These are phyloP conservation scores for Stegana nigrithorax DNA, from an alignment of 2,888 invertebrate species.

Conservation along the genomic window DNA sequence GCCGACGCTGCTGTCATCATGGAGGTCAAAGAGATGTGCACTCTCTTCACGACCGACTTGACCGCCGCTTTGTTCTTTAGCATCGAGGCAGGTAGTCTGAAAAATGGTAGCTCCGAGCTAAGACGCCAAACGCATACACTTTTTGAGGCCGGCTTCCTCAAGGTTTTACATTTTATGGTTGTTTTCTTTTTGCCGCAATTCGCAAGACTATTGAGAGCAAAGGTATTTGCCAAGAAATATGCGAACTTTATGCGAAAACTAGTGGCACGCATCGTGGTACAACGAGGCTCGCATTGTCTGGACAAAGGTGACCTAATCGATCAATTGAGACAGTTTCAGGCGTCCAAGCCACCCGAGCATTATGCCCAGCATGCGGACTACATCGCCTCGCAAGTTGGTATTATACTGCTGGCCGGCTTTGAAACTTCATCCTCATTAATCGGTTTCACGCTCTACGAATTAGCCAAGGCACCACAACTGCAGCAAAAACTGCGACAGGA, in stretches of 20 bases:
- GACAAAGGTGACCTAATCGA: conserved; percentile 68
- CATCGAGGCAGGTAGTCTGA: conserved; percentile 50
- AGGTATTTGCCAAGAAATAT: conserved; percentile 51
- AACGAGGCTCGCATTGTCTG: not conserved
- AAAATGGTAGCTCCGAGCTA: conserved; percentile 44
- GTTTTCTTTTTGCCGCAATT: conserved; percentile 57
- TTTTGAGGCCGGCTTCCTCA: conserved; percentile 43
- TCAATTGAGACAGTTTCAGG: conserved; percentile 64
- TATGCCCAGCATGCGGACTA: conserved; percentile 52
- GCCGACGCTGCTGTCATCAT: not conserved
- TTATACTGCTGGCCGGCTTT: conserved; percentile 63
- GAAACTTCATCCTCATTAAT: conserved; percentile 67
- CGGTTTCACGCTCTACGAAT: conserved; percentile 66
- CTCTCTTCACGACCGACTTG: conserved; percentile 62
- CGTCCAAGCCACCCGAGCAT: conserved; percentile 29
- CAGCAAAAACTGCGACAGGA: conserved; percentile 66
- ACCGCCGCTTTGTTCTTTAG: conserved; percentile 58
- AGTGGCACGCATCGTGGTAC: conserved; percentile 17
- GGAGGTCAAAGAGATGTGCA: conserved; percentile 56
- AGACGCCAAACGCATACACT: conserved; percentile 46
- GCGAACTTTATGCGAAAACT: conserved; percentile 64
- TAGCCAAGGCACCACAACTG: conserved; percentile 63
- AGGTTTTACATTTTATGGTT: conserved; percentile 50
- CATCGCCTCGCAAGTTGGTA: conserved; percentile 61
- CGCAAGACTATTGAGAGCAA: conserved; percentile 43